phyloP scores from a whole-genome alignment of 2,113 vertebrate species.

The Athene noctua region DNA sequence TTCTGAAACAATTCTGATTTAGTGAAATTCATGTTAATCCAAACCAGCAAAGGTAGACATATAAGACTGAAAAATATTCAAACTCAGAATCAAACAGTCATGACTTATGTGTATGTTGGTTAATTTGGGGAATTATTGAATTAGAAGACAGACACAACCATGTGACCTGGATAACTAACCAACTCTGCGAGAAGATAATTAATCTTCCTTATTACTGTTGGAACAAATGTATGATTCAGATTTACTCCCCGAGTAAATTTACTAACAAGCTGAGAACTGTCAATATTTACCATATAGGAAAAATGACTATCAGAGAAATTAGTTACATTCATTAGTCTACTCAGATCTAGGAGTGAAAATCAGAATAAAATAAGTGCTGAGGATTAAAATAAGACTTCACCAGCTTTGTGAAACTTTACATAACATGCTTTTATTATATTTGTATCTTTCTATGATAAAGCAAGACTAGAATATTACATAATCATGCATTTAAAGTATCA shows the following conservation, averaged over 20 bases:
- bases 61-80: background rate
- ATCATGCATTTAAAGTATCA: background rate
- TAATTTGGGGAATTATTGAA: background rate
- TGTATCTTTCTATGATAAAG: background rate
- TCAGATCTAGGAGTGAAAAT: background rate
- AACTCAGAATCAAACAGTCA: background rate
- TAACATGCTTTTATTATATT: background rate
- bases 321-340: background rate
- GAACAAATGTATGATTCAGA: background rate
- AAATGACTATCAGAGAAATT: background rate
- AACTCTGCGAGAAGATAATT: background rate
- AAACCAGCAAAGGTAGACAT: background rate
- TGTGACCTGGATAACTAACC: background rate
- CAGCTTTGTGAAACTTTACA: background rate
- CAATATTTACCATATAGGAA: background rate
- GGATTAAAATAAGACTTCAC: background rate
- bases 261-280: background rate
- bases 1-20: background rate
- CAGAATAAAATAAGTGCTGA: background rate
- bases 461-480: background rate
- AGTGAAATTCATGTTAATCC: background rate
- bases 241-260: background rate
- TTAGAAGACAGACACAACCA: background rate
- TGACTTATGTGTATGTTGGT: background rate
- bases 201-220: background rate